Base-by-base conservation (phyloP, 1,140 invertebrate species). In the Nephotettix cincticeps region DNA sequence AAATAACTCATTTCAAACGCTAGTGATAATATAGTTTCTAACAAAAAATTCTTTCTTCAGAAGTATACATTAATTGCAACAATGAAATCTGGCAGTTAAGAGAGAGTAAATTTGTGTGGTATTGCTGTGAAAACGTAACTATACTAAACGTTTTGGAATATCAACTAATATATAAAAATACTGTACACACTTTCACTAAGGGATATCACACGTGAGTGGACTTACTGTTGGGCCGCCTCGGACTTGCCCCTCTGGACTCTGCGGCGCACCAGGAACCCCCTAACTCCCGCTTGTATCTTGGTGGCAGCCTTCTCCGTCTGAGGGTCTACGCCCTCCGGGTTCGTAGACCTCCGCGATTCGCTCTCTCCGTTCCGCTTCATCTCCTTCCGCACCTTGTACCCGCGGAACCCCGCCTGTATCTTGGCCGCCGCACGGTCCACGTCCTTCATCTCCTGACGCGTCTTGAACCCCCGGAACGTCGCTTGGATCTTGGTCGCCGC, bases 381-480 rank as follows among this genome's bases (percentile, higher is more conserved):
- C 69, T 86, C 84, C 76, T 91, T 90, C 29, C 91, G 80, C 0
- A 89, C 86, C 69, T 87, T 84, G 75, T 90, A 91, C 1, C 90
- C 90, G 61, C 89, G 83, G 78, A 89, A 91, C 65, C 87, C 85
- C 32, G 90, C 89, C 79, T 93, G 91, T 65, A 93, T 92, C 77
- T 88, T 91, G 1, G 86, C 88, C 14, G 91, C 91, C 25, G 90
- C 91, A 71, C 80, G 73, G 63, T 79, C 78, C 40, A 74, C 70
- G 40, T 78, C 78, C 65, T 77, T 76, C 74, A 79, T 77, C 21
- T 69, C 69, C 36, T 76, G 72, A 68, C 90, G 80, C 0, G 89
- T 86, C 67, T 87, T 84, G 75, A 90, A 91, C 0, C 90, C 90
- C 56, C 89, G 84, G 79, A 89, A 91, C 63, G 87, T 85, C 30